Base-by-base conservation (phyloP, 2,113 vertebrate genomes). In the Brienomyrus brachyistius region DNA sequence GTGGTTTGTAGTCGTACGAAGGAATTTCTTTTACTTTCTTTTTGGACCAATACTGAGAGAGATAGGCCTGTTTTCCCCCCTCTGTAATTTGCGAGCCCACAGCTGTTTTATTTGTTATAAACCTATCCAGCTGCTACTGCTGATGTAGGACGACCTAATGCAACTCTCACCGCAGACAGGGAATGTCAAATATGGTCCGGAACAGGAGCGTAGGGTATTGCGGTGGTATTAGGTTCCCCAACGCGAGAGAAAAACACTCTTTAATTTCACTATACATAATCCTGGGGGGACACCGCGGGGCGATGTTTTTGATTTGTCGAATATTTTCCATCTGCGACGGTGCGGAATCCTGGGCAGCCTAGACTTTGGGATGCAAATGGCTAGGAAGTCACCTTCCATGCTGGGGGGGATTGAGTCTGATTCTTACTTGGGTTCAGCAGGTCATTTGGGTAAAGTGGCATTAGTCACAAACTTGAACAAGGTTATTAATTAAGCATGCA, bases 11-110 rank as follows among this genome's bases (percentile, higher is more conserved):
- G 91, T 93, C 93, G 92, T 91, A 92, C 91, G 90, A 88, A 93
- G 93, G 94, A 95, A 96, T 96, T 94, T 95, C 95, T 95, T 95
- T 93, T 92, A 94, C 92, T 94, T 94, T 95, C 94, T 94, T 87
- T 93, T 93, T 94, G 94, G 95, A 96, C 95, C 94, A 94, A 94
- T 94, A 93, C 94, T 92, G 91, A 94, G 90, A 93, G 94, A 93
- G 92, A 92, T 80, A 91, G 90, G 93, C 92, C 92, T 92, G 93
- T 89, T 66, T 85, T 47, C 56, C 87, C 40, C 54, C 51, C 80
- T n/a, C 86, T 19, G 48, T 62, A 62, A 54, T 82, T 84, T 85
- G 52, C 23, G 54, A 84, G 21, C 88, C 35, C 7, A 91, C 82
- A 47, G 86, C 93, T 94, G 93, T 92, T 94, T 92, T 93, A 93